Base-by-base conservation (phyloP, 1,140 invertebrate genomes). In the Scylla paramamosain region DNA sequence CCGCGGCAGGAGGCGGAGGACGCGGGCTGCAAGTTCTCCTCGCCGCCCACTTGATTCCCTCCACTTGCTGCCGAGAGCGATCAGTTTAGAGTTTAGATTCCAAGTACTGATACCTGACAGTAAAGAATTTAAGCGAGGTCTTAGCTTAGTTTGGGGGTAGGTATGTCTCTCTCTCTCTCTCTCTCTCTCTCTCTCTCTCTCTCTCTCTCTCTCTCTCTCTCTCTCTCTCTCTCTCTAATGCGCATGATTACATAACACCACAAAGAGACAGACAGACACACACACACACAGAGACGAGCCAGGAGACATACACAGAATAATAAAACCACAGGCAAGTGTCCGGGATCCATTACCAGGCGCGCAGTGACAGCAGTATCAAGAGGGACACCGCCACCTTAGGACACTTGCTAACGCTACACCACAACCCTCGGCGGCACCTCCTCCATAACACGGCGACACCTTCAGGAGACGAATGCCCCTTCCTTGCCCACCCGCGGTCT, bases 101-200 rank as follows among this genome's bases (percentile, higher is more conserved):
- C 6, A 39, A 39, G 39, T 39, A 6, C 1, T 39, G 39, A 88
- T n/a, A 77, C 25, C 52, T 20, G 16, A n/a, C 1, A 77, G 20
- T 3, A n/a, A 77, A 77, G 1, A 7, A 77, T 7, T 2, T 77
- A 77, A 20, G 52, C 10, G 25, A 77, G n/a, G 67, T n/a, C 6
- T 7, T n/a, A 77, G 16, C 8, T 77, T 7, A n/a, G 67, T 12
- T 4, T 0, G 10, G 0, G 10, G 16, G 52, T 59, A 14, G 2
- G 16, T 67, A 10, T 67, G 3, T 67, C 20, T 67, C 59, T 67
- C 59, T 67, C 59, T 67, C 59, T 67, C 59, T 67, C 59, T 67
- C 59, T 67, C 59, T 67, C 59, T 67, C 59, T 67, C 59, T 67
- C 59, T 67, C 59, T 67, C 59, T 67, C 59, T 67, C 59, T 67